A percentile compares a stretch with the other conserved stretches of the same genome.
Evolutionary conservation across 2,888 invertebrate species (phyloP).

Genomic region (Andrena fulva): DNA sequence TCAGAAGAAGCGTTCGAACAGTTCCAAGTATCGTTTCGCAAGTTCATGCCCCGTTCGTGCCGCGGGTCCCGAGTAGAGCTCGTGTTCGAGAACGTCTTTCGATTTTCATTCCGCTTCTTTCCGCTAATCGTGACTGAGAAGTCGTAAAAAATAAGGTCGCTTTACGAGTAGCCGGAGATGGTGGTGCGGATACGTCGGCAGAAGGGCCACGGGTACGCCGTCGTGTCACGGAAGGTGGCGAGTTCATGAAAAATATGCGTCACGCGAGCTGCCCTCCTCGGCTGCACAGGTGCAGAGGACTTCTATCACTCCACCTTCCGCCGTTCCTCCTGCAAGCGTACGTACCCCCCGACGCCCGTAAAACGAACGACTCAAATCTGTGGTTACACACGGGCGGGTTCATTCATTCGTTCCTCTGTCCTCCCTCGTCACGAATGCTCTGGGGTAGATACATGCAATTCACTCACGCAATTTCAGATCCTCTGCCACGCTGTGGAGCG

Average conservation of each 20-base stretch:
- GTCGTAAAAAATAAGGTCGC: conserved; percentile 82
- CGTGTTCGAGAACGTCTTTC: conserved; percentile 60
- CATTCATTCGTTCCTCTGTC: too few relatives aligned
- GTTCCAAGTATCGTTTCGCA: not conserved
- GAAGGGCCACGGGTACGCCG: conserved; percentile 76
- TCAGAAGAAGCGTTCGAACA: conserved; percentile 28
- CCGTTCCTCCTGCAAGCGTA: not conserved
- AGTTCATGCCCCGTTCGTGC: conserved; percentile 30
- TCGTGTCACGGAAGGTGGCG: conserved; percentile 82
- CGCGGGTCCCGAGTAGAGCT: conserved; percentile 20
- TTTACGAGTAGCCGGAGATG: conserved; percentile 83
- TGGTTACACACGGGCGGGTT: conserved; percentile 27
- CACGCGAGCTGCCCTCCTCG: conserved; percentile 77
- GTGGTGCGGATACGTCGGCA: conserved; percentile 80
- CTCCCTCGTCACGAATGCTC: too few relatives aligned
- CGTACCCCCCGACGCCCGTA: conserved; percentile 64
- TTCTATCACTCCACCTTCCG: not conserved
- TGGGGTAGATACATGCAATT: too few relatives aligned
- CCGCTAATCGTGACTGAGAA: conserved; percentile 79
- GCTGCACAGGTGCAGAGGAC: conserved; percentile 55
- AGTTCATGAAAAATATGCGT: conserved; percentile 80
- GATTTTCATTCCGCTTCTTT: conserved; percentile 76
- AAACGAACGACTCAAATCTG: conserved; percentile 81
- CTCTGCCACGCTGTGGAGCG: too few relatives aligned
- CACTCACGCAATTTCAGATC: too few relatives aligned